Percentiles rank a stretch among this genome's conserved stretches.
Conservation (phyloP, 2,888 invertebrate genomes). For the Protula sp. region DNA sequence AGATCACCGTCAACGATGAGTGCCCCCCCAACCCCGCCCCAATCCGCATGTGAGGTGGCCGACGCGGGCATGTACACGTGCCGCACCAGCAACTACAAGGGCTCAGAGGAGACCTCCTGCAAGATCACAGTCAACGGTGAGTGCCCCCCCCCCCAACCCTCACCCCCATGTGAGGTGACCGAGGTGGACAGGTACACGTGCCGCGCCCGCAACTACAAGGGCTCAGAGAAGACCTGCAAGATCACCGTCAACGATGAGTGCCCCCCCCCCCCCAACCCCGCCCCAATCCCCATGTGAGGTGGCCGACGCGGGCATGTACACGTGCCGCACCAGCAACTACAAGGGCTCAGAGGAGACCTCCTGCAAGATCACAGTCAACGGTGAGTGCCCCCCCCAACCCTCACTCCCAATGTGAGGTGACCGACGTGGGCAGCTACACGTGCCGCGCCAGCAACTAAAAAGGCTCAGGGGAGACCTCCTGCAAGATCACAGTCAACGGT, state of each 20-base stretch:
- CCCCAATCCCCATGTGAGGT: too few species aligned
- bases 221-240: constrained; percentile 90
- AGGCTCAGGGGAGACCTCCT: constrained; percentile 90
- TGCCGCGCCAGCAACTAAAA: constrained; percentile 90
- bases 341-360: constrained; percentile 93
- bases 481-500: constrained; percentile 60
- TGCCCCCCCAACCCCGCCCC: too few species aligned
- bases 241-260: constrained; percentile 40
- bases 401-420: constrained; percentile 84
- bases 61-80: constrained; percentile 97
- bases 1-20: constrained; percentile 54
- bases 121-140: constrained; percentile 57
- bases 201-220: constrained; percentile 86
- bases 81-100: constrained; percentile 86
- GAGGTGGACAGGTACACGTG: constrained; percentile 97
- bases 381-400: too few species aligned
- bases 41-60: too few species aligned
- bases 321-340: constrained; percentile 85
- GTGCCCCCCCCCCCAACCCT: too few species aligned
- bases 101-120: constrained; percentile 90
- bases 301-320: constrained; percentile 93
- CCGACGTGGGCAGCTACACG: constrained; percentile 92
- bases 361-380: constrained; percentile 63
- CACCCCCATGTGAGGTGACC: too few species aligned
- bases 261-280: too few species aligned